Percentiles rank a stretch among this genome's conserved stretches.
Evolutionary conservation across 2,888 invertebrate genomes (phyloP).

Genomic region (Orthosia gracilis): DNA sequence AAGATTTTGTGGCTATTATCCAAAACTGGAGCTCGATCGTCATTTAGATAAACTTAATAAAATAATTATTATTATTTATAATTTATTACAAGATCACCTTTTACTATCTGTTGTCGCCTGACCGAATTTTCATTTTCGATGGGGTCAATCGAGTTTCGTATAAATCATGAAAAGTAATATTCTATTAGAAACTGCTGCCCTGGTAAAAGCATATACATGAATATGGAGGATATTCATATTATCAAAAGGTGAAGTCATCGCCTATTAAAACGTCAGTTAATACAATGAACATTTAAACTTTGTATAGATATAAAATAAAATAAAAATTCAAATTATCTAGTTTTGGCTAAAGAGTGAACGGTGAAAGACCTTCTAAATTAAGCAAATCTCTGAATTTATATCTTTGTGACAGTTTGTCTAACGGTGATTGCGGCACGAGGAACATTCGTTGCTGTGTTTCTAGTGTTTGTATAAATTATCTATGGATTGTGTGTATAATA

Average conservation of each 20-base stretch:
- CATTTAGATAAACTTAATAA: constrained; percentile 19
- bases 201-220: constrained; percentile 15
- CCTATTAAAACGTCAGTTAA: constrained; percentile 57
- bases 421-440: constrained; percentile 58
- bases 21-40: constrained; percentile 13
- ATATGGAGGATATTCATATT: constrained; percentile 15
- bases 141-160: background rate
- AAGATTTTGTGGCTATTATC: constrained; percentile 24
- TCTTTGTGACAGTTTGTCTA: constrained; percentile 70
- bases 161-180: background rate
- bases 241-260: constrained; percentile 47
- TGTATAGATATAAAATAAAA: constrained; percentile 47
- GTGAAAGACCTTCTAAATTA: constrained; percentile 81
- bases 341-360: constrained; percentile 66
- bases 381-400: constrained; percentile 82
- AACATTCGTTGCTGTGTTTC: constrained; percentile 34
- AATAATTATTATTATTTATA: background rate
- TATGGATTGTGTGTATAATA: constrained; percentile 18
- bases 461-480: constrained; percentile 44
- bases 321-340: constrained; percentile 65
- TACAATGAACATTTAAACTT: constrained; percentile 59
- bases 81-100: background rate
- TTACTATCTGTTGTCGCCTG: background rate
- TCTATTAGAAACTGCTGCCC: constrained; percentile 4
- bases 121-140: constrained; percentile 19